Evolutionary conservation across 1,140 invertebrate species (phyloP).

Genomic region (Heterodera schachtii): DNA sequence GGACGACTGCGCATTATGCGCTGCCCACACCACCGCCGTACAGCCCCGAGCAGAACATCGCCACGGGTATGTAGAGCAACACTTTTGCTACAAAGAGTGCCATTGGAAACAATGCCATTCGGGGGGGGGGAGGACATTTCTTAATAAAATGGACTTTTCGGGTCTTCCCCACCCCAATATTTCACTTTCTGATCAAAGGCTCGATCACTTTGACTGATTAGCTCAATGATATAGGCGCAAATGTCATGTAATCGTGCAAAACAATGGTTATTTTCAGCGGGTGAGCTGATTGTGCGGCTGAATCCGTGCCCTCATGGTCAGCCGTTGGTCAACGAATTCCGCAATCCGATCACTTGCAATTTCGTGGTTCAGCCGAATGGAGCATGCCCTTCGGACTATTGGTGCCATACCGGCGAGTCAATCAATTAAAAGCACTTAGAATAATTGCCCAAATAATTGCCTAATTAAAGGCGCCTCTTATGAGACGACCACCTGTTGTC

Average conservation of each 20-base stretch:
- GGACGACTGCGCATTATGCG: neutral
- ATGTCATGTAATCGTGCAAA: slow-evolving; percentile 1
- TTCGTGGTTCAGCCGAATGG: slow-evolving; percentile 63
- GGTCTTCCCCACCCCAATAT: no score
- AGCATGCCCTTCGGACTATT: slow-evolving; percentile 61
- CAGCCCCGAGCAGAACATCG: slow-evolving; percentile 16
- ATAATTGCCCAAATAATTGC: neutral
- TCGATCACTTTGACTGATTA: no score
- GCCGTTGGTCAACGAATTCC: slow-evolving; percentile 59
- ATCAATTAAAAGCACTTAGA: neutral
- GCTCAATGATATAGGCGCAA: neutral
- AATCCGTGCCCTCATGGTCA: slow-evolving; percentile 61
- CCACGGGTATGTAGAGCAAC: neutral
- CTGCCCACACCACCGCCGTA: slow-evolving; percentile 12
- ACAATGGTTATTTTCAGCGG: neutral
- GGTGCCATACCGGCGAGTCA: slow-evolving; percentile 34
- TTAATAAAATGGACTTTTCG: no score
- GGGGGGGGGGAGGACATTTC: no score
- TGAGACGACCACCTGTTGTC: slow-evolving; percentile 62
- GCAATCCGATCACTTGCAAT: slow-evolving; percentile 61
- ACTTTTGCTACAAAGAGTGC: slow-evolving; percentile 6
- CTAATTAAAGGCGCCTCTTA: slow-evolving; percentile 53
- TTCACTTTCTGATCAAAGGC: no score
- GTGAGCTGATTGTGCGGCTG: neutral
- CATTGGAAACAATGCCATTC: neutral